Base-by-base conservation (phyloP, 2,888 invertebrate genomes). In the Spodoptera exigua region DNA sequence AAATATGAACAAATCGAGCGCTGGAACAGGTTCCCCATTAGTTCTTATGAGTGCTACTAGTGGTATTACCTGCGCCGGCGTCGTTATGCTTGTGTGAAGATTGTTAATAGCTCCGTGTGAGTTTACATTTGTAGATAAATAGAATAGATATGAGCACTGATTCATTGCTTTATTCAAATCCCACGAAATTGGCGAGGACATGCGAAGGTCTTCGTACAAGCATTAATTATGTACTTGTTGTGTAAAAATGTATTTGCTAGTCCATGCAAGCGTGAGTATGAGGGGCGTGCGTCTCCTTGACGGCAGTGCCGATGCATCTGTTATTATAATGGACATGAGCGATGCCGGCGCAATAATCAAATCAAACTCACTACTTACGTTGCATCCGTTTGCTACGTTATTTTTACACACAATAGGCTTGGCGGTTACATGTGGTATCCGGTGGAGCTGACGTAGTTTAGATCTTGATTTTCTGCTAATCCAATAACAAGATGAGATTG, bases 341-440 rank as follows among this genome's bases (percentile, higher is more conserved):
- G 70, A 64, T 70, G 61, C 54, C 34, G 39, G 37, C 46, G 39
- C 49, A 73, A 49, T 68, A 69, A 73, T 69, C 68, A 72, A 67
- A 69, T 69, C 73, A 61, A 59, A 49, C 43, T 44, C 47, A 18
- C 51, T 52, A 66, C 69, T 72, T 73, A 61, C 69, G 36, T 55
- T 55, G 69, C 74, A 69, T 69, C 69, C 68, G 69, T 52, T 68
- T 35, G 46, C 44, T 68, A 73, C 40, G 68, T 61, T 72, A 68
- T 66, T 71, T 72, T 71, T 71, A 71, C 44, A 46, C 52, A 67
- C 66, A 66, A 65, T 70, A 57, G 65, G 44, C 57, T 44, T 49
- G 64, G 21, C 37, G 44, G 54, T 39, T 21, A 35, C 51, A 16
- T 71, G 46, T 56, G 45, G 39, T 21, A 45, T 70, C 64, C 65